These are phyloP conservation scores for Prochilodus magdalenae DNA, from an alignment of 2,113 vertebrate species.

Conservation along the genomic window DNA sequence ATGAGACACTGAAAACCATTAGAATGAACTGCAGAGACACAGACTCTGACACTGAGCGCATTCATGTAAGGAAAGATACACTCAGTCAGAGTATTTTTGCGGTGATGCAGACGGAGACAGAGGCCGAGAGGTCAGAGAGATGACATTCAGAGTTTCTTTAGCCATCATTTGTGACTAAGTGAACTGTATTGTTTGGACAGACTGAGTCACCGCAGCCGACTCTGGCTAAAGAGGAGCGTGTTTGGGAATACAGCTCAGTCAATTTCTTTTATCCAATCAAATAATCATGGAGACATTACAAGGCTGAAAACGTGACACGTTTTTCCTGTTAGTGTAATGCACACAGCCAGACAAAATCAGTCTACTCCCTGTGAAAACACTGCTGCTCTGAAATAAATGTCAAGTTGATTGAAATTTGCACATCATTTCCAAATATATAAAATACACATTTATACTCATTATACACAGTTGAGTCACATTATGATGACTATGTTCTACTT, in stretches of 20 bases:
- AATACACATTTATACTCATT: too few relatives aligned
- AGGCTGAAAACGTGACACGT: too few relatives aligned
- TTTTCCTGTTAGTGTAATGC: too few relatives aligned
- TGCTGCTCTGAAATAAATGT: too few relatives aligned
- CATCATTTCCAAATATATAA: too few relatives aligned
- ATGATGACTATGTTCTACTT: too few relatives aligned
- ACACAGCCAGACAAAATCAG: too few relatives aligned
- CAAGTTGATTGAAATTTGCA: too few relatives aligned
- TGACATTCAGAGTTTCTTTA: background rate
- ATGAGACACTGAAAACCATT: constrained; percentile 17
- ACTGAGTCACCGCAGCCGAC: background rate
- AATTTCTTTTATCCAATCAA: background rate
- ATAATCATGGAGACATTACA: too few relatives aligned
- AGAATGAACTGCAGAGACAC: background rate
- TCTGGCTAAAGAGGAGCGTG: background rate
- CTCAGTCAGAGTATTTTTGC: background rate
- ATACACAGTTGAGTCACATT: too few relatives aligned
- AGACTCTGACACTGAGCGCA: constrained; percentile 17
- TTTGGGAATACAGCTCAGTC: background rate
- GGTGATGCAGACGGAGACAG: background rate
- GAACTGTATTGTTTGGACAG: background rate
- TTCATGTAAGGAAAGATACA: constrained; percentile 12
- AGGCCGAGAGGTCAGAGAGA: background rate
- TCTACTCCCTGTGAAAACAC: too few relatives aligned
- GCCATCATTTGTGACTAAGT: too few relatives aligned